phyloP scores from a whole-genome alignment of 2,888 invertebrate species.

The Lasioglossum malachurum region DNA sequence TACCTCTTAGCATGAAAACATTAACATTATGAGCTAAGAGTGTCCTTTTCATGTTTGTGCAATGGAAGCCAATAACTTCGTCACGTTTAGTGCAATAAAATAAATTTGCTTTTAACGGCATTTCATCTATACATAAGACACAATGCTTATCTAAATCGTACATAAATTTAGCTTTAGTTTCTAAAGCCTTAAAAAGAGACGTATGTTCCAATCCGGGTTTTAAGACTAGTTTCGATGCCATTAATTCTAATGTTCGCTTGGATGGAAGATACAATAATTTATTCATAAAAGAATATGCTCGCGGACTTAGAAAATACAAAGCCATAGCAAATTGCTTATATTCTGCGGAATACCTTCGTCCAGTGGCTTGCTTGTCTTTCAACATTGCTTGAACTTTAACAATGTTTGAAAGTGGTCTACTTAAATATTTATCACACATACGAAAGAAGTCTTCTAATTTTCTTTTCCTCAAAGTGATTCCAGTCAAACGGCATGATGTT shows the following conservation, averaged over 20 bases:
- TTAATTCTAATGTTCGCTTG: neutral
- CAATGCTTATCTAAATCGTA: neutral
- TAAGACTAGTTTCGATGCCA: neutral
- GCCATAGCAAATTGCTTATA: neutral
- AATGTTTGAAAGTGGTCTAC: neutral
- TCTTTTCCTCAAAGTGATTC: conserved; percentile 13
- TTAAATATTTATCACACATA: conserved; percentile 17
- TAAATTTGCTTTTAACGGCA: conserved; percentile 4
- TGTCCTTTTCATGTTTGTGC: neutral
- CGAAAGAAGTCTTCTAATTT: neutral
- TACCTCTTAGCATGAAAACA: conserved; percentile 12
- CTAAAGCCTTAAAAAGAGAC: neutral
- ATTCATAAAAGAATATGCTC: neutral
- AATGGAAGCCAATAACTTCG: conserved; percentile 9
- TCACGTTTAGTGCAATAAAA: neutral
- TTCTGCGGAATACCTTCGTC: neutral
- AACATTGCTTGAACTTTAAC: conserved; percentile 1
- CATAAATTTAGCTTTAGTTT: conserved; percentile 2
- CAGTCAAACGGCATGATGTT: neutral
- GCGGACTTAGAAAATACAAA: conserved; percentile 10
- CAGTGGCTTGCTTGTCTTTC: conserved; percentile 1
- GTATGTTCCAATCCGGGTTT: neutral
- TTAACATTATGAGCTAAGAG: conserved; percentile 9
- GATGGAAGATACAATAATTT: conserved; percentile 4
- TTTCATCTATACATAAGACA: conserved; percentile 12